Base-by-base conservation (phyloP, 2,113 vertebrate genomes). In the Platysteira castanea region DNA sequence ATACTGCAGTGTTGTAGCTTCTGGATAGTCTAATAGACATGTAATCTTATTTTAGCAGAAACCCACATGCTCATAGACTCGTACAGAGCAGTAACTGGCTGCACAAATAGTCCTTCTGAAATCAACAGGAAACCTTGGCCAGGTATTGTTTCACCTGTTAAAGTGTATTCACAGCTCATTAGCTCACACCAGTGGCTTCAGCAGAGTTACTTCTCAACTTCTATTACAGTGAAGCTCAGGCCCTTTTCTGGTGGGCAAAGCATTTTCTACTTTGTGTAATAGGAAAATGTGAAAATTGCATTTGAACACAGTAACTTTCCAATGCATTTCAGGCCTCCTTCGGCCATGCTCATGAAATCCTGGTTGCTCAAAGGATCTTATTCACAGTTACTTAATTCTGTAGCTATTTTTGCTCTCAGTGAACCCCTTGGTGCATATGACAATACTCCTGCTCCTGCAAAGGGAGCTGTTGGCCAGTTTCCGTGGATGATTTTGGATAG, bases 1-100 rank as follows among this genome's bases (percentile, higher is more conserved):
- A 75, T 35, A 82, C 50, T 79, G 87, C 86, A 73, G 13, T 47
- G 50, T 16, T 71, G 80, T 54, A 69, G 67, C 67, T 87, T 73
- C 81, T 93, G 63, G 83, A 54, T 22, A 68, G 59, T 42, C 76
- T 92, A 82, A 94, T 80, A 68, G 84, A 94, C 54, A 19, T 65
- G 50, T 78, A 82, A 92, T 89, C 89, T 89, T 90, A 74, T 86
- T 96, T 90, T 35, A 96, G 79, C 31, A 60, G 90, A 81, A 87
- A 71, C 11, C 9, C 1, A 5, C 79, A 17, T 92, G 56, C 52
- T 85, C 59, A 41, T 0, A 31, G 50, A 10, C 73, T 79, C 0
- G 1, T 35, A 47, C 35, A 64, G 60, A 24, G 39, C 47, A 74
- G 60, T 39, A 80, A 76, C 82, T 85, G 92, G 46, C 84, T 80